These are phyloP conservation scores for Pangasius mekongensis DNA, from an alignment of 2,797 vertebrate species.

Conservation along the genomic window DNA sequence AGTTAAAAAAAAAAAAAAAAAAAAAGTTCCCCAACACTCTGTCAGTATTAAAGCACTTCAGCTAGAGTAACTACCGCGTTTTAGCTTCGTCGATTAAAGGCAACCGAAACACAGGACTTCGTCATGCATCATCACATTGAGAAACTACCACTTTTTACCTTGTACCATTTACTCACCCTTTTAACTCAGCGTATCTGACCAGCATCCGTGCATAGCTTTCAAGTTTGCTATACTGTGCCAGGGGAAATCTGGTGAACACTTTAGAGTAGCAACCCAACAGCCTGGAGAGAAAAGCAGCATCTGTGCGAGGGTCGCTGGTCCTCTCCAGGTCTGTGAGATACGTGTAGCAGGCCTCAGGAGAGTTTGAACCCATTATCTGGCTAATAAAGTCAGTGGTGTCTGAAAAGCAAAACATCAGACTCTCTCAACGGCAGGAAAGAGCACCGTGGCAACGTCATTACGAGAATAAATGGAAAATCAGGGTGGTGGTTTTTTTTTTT, in stretches of 20 bases:
- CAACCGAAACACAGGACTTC: neutral
- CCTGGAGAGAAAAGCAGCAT: constrained; percentile 79
- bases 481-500: neutral
- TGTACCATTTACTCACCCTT: constrained; percentile 75
- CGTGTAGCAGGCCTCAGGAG: constrained; percentile 85
- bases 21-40: neutral
- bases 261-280: constrained; percentile 88
- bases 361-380: constrained; percentile 82
- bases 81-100: neutral
- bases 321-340: constrained; percentile 87
- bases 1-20: too few relatives aligned
- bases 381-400: constrained; percentile 87
- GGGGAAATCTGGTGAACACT: constrained; percentile 83
- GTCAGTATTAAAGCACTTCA: neutral
- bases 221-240: constrained; percentile 85
- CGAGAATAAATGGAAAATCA: neutral
- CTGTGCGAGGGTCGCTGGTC: constrained; percentile 80
- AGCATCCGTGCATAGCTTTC: constrained; percentile 89
- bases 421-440: neutral
- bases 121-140: neutral
- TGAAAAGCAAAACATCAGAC: constrained; percentile 56
- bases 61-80: neutral
- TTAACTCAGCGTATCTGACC: constrained; percentile 92
- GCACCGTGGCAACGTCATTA: neutral
- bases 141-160: neutral